A percentile compares a stretch with the other conserved stretches of the same genome.
phyloP scores from a whole-genome alignment of 2,888 invertebrate genomes.

The Tipula helvola region DNA sequence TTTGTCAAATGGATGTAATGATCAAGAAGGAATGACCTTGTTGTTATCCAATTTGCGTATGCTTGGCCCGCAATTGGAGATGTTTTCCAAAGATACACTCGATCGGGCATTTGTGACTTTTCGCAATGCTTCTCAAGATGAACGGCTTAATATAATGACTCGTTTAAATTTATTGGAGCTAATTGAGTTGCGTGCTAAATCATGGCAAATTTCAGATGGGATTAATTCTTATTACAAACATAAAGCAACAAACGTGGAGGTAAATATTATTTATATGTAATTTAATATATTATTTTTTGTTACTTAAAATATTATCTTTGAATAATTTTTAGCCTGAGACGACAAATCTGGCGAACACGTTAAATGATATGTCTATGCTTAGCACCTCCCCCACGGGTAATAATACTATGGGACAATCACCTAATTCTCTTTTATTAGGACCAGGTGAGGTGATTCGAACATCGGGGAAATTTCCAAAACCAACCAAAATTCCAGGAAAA shows the following conservation, averaged over 20 bases:
- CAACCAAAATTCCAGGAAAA: conserved; percentile 82
- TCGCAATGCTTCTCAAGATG: conserved; percentile 80
- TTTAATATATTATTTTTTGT: too few relatives aligned
- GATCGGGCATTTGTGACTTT: conserved; percentile 76
- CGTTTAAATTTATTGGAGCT: conserved; percentile 81
- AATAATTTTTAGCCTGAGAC: not conserved
- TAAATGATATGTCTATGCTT: conserved; percentile 33
- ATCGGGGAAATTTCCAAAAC: conserved; percentile 78
- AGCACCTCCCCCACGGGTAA: conserved; percentile 43
- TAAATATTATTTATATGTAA: conserved; percentile 15
- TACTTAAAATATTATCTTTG: not conserved
- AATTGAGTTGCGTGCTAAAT: conserved; percentile 83
- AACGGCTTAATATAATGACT: conserved; percentile 71
- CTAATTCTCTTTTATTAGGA: conserved; percentile 46
- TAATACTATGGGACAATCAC: conserved; percentile 40
- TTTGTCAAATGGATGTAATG: conserved; percentile 56
- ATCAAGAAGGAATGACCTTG: conserved; percentile 60
- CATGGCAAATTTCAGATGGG: conserved; percentile 77
- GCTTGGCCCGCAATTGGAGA: conserved; percentile 68
- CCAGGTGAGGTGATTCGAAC: conserved; percentile 79
- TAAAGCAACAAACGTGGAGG: conserved; percentile 48
- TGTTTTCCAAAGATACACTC: conserved; percentile 70
- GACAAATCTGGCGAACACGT: conserved; percentile 13
- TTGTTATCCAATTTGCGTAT: conserved; percentile 72
- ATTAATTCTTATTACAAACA: conserved; percentile 74